Evolutionary conservation across 2,888 invertebrate genomes (phyloP).

Genomic region (Luperina testacea): DNA sequence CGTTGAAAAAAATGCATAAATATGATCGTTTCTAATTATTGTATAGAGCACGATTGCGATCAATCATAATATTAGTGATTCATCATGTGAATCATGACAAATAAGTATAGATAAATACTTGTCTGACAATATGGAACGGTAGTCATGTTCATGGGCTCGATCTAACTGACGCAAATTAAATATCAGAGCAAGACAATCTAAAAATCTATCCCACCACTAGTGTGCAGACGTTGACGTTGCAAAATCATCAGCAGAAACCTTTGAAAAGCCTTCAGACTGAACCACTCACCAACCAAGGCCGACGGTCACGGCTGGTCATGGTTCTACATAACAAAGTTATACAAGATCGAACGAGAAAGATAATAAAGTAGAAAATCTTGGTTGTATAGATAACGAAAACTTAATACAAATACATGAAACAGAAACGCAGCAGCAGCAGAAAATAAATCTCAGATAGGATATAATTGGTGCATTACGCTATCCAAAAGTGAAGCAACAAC

Average conservation of each 20-base stretch:
- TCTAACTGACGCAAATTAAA: constrained; percentile 27
- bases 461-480: constrained; percentile 41
- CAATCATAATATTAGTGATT: constrained; percentile 34
- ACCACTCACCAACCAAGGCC: constrained; percentile 86
- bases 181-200: constrained; percentile 33
- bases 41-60: constrained; percentile 32
- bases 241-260: constrained; percentile 79
- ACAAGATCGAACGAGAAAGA: constrained; percentile 65
- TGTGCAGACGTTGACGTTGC: constrained; percentile 74
- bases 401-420: constrained; percentile 27
- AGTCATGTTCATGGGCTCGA: constrained; percentile 11
- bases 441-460: constrained; percentile 42
- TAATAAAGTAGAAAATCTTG: constrained; percentile 50
- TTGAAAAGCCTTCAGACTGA: constrained; percentile 78
- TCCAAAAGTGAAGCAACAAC: constrained; percentile 54
- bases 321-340: constrained; percentile 76
- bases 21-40: constrained; percentile 31
- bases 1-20: constrained; percentile 21
- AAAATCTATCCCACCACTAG: constrained; percentile 59
- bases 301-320: constrained; percentile 86
- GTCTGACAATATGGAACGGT: constrained; percentile 10
- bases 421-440: constrained; percentile 29
- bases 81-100: constrained; percentile 21
- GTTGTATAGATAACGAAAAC: constrained; percentile 37
- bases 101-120: not conserved